Percentiles rank a stretch among this genome's conserved stretches.
Evolutionary conservation across 1,140 invertebrate genomes (phyloP).

Genomic region (Heterodera carotae): DNA sequence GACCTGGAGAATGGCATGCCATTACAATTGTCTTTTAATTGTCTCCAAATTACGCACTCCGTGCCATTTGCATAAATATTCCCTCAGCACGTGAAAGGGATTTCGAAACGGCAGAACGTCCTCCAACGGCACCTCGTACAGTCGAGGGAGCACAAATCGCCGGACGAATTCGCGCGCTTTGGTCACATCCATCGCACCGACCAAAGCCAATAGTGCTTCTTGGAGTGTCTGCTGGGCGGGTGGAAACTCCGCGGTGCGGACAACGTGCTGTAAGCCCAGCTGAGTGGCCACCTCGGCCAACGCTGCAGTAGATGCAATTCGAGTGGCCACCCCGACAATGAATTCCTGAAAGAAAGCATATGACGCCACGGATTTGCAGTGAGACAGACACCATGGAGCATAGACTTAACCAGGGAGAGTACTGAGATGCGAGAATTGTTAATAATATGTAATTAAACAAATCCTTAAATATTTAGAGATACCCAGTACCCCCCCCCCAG

Average conservation of each 20-base stretch:
- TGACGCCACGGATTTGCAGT: too few species aligned
- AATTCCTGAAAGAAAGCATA: slow-evolving; percentile 48
- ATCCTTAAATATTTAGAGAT: too few species aligned
- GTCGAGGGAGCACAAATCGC: slow-evolving; percentile 40
- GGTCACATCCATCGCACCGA: slow-evolving; percentile 32
- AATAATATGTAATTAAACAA: too few species aligned
- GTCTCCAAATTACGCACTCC: too few species aligned
- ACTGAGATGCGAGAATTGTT: too few species aligned
- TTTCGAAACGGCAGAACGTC: slow-evolving; percentile 58
- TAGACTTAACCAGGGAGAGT: too few species aligned
- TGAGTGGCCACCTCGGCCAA: slow-evolving; percentile 33
- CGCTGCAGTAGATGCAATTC: slow-evolving; percentile 8
- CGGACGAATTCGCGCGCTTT: slow-evolving; percentile 40
- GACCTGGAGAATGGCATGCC: not conserved
- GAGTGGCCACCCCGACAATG: slow-evolving; percentile 35
- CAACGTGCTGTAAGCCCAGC: slow-evolving; percentile 46
- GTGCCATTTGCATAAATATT: slow-evolving; percentile 48
- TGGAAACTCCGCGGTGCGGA: slow-evolving; percentile 49
- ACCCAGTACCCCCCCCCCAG: too few species aligned
- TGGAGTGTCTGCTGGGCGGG: slow-evolving; percentile 33
- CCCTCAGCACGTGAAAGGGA: slow-evolving; percentile 52
- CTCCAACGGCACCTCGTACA: slow-evolving; percentile 42
- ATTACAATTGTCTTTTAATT: not conserved
- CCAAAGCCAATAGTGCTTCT: slow-evolving; percentile 34
- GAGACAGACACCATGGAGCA: not conserved